These are phyloP conservation scores for Ctenopoma kingsleyae DNA, from an alignment of 2,797 vertebrate species.

Conservation along the genomic window DNA sequence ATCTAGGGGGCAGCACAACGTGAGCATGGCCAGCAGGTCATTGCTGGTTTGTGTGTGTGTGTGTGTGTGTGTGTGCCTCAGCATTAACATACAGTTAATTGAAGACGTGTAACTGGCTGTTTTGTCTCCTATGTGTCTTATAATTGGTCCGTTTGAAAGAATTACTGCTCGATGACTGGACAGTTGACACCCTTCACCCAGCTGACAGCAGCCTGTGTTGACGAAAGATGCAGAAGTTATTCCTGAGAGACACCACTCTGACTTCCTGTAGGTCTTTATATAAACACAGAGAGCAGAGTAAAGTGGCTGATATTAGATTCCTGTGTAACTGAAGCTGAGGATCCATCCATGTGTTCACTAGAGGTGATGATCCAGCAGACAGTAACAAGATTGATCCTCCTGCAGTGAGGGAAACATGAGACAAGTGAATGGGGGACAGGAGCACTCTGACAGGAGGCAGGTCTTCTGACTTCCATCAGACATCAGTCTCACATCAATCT, in stretches of 20 bases:
- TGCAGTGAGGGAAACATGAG: constrained; percentile 10
- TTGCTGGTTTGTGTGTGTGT: too few relatives aligned
- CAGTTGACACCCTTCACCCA: not conserved
- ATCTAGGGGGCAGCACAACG: too few relatives aligned
- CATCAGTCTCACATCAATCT: not conserved
- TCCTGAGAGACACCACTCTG: not conserved
- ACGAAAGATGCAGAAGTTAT: not conserved
- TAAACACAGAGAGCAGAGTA: constrained; percentile 5
- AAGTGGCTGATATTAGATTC: constrained; percentile 29
- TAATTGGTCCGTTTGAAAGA: not conserved
- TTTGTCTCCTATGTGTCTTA: not conserved
- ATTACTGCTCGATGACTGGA: not conserved
- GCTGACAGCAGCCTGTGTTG: not conserved
- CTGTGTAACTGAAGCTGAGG: constrained; percentile 30
- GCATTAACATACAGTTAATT: too few relatives aligned
- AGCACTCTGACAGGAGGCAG: not conserved
- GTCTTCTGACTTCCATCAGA: not conserved
- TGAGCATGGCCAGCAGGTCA: too few relatives aligned
- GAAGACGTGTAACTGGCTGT: too few relatives aligned
- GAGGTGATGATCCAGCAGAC: constrained; percentile 4
- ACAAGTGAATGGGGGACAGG: not conserved
- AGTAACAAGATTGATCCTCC: not conserved
- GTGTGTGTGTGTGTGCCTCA: too few relatives aligned
- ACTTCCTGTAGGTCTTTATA: constrained; percentile 19
- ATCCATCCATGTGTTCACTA: constrained; percentile 1